Base-by-base conservation (phyloP, 2,888 invertebrate genomes). In the Busseola fusca region DNA sequence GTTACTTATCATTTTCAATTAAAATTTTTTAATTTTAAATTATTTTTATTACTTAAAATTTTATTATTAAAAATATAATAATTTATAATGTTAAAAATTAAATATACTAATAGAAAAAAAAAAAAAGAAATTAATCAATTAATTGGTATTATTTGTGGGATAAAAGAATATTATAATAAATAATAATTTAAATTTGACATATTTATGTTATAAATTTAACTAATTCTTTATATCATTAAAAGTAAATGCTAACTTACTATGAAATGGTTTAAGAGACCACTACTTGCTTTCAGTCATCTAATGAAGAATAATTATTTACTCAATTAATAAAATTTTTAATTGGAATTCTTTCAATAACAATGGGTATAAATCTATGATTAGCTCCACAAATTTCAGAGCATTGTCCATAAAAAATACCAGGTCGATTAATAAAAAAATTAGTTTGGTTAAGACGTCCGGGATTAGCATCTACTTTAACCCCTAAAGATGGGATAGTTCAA, bases 321-420 rank as follows among this genome's bases (percentile, higher is more conserved):
- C 96, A 96, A 89, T 96, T 96, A 93, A 96, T 96, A 89, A 97
- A 96, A 83, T 89, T 93, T 87, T 94, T 95, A 85, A 94, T 90
- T 76, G 93, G 91, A 67, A 96, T 94, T 87, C 95, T 96, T 96
- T 97, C 97, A 87, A 97, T 91, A 74, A 96, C 96, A 96, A 97
- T 97, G 48, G 97, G 97, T 94, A 98, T 98, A 96, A 98, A 98
- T 74, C 97, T 97, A 91, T 98, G 97, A 90, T 98, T 97, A 68
- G 97, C 96, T 0, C 97, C 97, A 94, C 97, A 98, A 95, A 98
- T 97, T 96, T 98, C 97, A 84, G 97, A 98, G 90, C 97, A 98
- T 96, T 98, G 97, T 0, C 97, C 97, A 92, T 93, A 97, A 92
- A 96, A 97, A 89, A 97, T 86, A 58, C 97, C 97, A 0, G 97